Conservation (phyloP, 1,140 invertebrate genomes). For the Maconellicoccus hirsutus region DNA sequence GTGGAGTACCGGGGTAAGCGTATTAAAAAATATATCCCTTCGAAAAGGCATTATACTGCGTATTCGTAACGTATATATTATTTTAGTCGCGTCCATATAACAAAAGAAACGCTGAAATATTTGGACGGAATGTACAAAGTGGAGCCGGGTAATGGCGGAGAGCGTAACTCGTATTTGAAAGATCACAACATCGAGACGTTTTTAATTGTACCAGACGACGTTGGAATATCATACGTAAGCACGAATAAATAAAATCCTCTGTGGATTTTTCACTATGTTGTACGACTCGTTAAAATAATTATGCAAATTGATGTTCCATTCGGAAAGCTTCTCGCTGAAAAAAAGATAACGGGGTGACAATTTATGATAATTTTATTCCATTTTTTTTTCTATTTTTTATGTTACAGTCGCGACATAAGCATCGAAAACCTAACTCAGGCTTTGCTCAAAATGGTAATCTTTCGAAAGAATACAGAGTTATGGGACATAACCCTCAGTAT, state of each 20-base stretch:
- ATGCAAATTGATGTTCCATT: no score
- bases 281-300: no score
- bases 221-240: slow-evolving; percentile 14
- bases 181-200: slow-evolving; percentile 89
- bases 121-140: slow-evolving; percentile 80
- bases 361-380: not conserved
- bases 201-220: slow-evolving; percentile 57
- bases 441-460: slow-evolving; percentile 53
- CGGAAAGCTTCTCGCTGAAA: no score
- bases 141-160: slow-evolving; percentile 71
- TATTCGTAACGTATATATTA: not conserved
- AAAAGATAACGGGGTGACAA: not conserved
- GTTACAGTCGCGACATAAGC: slow-evolving; percentile 23
- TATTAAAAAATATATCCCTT: no score
- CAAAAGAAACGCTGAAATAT: slow-evolving; percentile 73
- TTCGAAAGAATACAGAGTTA: slow-evolving; percentile 74
- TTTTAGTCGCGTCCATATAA: slow-evolving; percentile 81
- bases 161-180: slow-evolving; percentile 73
- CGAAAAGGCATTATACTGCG: no score
- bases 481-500: slow-evolving; percentile 56
- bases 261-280: not conserved
- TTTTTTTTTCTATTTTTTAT: not conserved
- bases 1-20: slow-evolving; percentile 75
- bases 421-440: slow-evolving; percentile 25
- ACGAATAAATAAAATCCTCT: not conserved